Conservation (phyloP, 2,797 vertebrate species). For the Intellagama lesueurii region DNA sequence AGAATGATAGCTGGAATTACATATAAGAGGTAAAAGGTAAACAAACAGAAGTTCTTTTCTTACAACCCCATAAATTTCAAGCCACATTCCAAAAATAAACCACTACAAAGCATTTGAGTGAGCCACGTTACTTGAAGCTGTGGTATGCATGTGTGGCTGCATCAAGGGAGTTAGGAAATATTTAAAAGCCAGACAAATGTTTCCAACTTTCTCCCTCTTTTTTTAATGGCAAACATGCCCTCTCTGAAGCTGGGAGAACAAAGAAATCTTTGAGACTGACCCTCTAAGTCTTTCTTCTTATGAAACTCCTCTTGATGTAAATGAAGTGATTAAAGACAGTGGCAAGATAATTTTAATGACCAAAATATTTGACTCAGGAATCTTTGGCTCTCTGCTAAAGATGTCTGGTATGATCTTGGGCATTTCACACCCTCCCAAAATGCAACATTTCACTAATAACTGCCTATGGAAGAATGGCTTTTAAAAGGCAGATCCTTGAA, state of each 20-base stretch:
- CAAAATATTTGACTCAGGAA: conserved; percentile 35
- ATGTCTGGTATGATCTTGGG: conserved; percentile 23
- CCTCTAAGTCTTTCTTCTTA: conserved; percentile 18
- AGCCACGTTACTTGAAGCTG: conserved; percentile 58
- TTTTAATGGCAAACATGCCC: not conserved
- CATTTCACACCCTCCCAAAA: not conserved
- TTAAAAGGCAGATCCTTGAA: conserved; percentile 3
- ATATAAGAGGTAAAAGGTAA: conserved; percentile 60
- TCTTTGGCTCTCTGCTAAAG: conserved; percentile 24
- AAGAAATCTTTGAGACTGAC: conserved; percentile 39
- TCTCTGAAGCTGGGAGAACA: conserved; percentile 47
- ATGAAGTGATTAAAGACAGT: conserved; percentile 40
- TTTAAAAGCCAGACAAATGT: conserved; percentile 57
- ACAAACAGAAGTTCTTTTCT: conserved; percentile 56
- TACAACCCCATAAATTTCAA: conserved; percentile 52
- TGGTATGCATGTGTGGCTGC: not conserved
- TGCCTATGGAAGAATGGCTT: not conserved
- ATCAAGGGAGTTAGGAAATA: conserved; percentile 55
- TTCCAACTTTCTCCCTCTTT: conserved; percentile 19
- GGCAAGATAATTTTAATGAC: conserved; percentile 50
- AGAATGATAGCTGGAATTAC: conserved; percentile 48
- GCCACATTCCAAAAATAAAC: conserved; percentile 67
- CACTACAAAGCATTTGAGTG: conserved; percentile 62
- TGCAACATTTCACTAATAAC: not conserved
- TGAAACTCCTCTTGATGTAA: conserved; percentile 32